These are phyloP conservation scores for Laticauda laticaudata DNA, from an alignment of 2,113 vertebrate genomes.

Conservation along the genomic window DNA sequence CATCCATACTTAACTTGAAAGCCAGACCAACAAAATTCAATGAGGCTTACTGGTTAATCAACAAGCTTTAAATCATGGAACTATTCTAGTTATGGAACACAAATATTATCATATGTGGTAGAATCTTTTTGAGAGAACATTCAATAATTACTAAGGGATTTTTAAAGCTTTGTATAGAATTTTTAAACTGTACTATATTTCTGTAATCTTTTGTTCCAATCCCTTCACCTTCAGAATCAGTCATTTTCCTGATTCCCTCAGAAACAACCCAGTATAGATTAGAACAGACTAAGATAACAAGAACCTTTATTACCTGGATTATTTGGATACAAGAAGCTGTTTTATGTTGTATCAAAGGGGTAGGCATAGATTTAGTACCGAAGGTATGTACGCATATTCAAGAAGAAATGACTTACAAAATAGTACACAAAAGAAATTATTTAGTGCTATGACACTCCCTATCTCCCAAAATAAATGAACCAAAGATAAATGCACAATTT, in stretches of 20 bases:
- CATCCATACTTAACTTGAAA: background rate
- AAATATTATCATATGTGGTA: background rate
- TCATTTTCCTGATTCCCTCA: background rate
- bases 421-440: background rate
- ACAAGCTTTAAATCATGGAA: background rate
- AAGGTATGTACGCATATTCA: background rate
- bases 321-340: accelerated
- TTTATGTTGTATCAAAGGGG: background rate
- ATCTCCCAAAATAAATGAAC: background rate
- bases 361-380: background rate
- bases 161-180: background rate
- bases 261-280: background rate
- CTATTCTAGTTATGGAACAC: background rate
- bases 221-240: background rate
- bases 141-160: background rate
- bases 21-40: background rate
- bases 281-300: background rate
- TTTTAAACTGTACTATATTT: background rate
- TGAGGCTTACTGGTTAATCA: background rate
- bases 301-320: background rate
- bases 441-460: background rate
- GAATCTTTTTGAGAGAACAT: background rate
- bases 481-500: background rate
- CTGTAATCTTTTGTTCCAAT: background rate
- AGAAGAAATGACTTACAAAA: background rate